Evolutionary conservation across 2,113 vertebrate genomes (phyloP).

Genomic region (Bos javanicus): DNA sequence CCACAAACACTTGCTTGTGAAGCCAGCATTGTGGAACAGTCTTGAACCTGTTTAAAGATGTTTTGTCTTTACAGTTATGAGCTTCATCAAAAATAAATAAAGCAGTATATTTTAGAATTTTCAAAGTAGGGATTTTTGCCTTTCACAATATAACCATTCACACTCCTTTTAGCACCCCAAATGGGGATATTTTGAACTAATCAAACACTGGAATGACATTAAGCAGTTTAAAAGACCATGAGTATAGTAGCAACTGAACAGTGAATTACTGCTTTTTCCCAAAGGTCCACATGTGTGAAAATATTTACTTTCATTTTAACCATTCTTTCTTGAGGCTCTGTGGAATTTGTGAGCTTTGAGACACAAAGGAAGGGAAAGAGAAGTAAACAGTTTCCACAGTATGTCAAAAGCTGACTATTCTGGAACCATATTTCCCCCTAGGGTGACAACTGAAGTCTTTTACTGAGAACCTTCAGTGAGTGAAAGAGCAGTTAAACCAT

Average conservation of each 20-base stretch:
- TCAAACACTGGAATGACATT: background rate
- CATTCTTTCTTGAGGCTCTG: constrained; percentile 47
- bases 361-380: constrained; percentile 40
- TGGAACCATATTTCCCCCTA: background rate
- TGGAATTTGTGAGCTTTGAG: constrained; percentile 45
- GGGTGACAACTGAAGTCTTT: constrained; percentile 52
- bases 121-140: background rate
- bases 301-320: constrained; percentile 55
- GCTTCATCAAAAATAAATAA: background rate
- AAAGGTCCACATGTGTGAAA: constrained; percentile 54
- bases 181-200: constrained; percentile 28
- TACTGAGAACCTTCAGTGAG: constrained; percentile 7
- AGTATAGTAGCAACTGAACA: constrained; percentile 20
- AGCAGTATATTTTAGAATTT: background rate
- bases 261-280: background rate
- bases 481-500: constrained; percentile 46
- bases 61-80: background rate
- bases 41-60: background rate
- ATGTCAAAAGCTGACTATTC: background rate
- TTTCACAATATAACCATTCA: background rate
- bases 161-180: background rate
- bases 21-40: background rate
- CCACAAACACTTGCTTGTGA: background rate
- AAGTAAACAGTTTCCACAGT: constrained; percentile 45
- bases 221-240: background rate